Evolutionary conservation across 23 tunicate genomes (phyloP).

Genomic region (Clavelina lepadiformis): DNA sequence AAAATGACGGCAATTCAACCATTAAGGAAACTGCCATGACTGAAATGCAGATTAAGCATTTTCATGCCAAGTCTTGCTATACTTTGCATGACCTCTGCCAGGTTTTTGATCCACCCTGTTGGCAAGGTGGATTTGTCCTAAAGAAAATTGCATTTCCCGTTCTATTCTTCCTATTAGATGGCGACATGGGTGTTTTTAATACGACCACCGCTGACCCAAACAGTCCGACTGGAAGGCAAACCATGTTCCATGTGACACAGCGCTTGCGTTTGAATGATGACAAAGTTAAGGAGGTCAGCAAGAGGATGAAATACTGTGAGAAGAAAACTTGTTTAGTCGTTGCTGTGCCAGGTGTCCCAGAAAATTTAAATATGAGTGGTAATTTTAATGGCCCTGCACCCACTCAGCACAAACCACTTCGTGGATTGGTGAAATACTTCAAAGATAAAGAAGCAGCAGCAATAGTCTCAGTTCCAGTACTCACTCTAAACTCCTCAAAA

Average conservation of each 20-base stretch:
- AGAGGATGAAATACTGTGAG: conserved; percentile 42
- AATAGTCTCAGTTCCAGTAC: conserved; percentile 48
- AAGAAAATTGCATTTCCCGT: conserved; percentile 92
- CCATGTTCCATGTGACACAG: conserved; percentile 58
- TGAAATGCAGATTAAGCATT: conserved; percentile 58
- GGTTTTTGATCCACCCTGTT: conserved; percentile 83
- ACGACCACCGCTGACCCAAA: conserved; percentile 70
- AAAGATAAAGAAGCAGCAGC: conserved; percentile 89
- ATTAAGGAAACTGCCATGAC: conserved; percentile 50
- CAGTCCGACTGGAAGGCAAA: conserved; percentile 69
- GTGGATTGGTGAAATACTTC: conserved; percentile 89
- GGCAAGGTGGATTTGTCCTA: conserved; percentile 93
- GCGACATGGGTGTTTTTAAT: conserved; percentile 84
- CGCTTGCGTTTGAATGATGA: conserved; percentile 69
- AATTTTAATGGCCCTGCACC: conserved; percentile 49
- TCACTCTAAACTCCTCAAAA: conserved; percentile 13
- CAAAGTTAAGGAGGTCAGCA: conserved; percentile 42
- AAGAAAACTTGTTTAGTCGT: conserved; percentile 69
- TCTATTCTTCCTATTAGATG: conserved; percentile 72
- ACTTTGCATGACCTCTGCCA: conserved; percentile 75
- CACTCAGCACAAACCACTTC: conserved; percentile 80
- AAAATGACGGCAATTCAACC: conserved; percentile 5
- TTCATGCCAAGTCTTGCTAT: conserved; percentile 49
- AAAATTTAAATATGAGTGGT: conserved; percentile 48
- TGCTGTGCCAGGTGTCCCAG: conserved; percentile 90